Base-by-base conservation (phyloP, 2,797 vertebrate species). In the Amazona ochrocephala region DNA sequence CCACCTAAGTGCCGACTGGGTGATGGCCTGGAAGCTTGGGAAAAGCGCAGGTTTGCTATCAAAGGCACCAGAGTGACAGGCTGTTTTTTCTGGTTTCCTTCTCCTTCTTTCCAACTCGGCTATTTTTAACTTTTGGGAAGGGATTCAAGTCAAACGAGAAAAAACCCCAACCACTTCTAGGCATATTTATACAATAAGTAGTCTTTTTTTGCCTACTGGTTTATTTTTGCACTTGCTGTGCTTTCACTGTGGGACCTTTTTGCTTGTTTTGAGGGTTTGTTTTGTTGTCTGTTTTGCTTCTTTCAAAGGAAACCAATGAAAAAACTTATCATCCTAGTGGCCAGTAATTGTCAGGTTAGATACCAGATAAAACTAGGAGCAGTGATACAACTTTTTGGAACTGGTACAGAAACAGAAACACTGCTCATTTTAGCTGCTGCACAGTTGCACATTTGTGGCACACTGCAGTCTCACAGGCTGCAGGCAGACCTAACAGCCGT, bases 51-150 rank as follows among this genome's bases (percentile, higher is more conserved):
- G 17, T 68, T 72, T 68, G n/a, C 41, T 50, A 19, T 41, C 72
- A 62, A 90, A 78, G 64, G 60, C 67, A 84, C 17, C 1, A 0
- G 5, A 27, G 44, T 41, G 53, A 34, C 84, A 72, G 51, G 14
- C n/a, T 73, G 42, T 47, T 91, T 68, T 51, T 88, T 62, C 61
- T 82, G 58, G 13, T 80, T 90, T 79, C 26, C 2, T 53, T 65
- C 39, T 54, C 42, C 23, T 84, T 91, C 83, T 68, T 89, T 62
- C 23, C 7, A 1, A 65, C 21, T 3, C 39, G 34, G n/a, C 65
- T 90, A 79, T 89, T 90, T 93, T 89, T 94, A 83, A 84, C 62
- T 20, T 71, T 84, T 84, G 67, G 83, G 53, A 94, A 89, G 68
- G 45, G 42, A 89, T 65, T 96, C 53, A 79, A 96, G 80, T 73